Conservation (phyloP, 2,113 vertebrate genomes). For the Grus americana region DNA sequence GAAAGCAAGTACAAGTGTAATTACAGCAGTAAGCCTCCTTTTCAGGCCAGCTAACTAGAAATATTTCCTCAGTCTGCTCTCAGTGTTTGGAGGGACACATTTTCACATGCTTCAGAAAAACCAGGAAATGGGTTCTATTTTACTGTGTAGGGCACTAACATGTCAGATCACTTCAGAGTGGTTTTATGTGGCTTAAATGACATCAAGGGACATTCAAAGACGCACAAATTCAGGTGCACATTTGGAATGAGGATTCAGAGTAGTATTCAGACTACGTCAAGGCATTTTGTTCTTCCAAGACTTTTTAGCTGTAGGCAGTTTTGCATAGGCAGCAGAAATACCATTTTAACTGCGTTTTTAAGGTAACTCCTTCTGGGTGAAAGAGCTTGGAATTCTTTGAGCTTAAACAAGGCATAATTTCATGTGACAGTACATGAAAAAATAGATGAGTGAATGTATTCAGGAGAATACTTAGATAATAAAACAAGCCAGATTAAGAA, state of each 20-base stretch:
- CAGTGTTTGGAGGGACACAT: neutral
- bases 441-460: neutral
- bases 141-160: neutral
- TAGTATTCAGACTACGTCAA: neutral
- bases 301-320: neutral
- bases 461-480: neutral
- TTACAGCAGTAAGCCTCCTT: neutral
- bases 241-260: neutral
- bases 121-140: neutral
- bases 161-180: neutral
- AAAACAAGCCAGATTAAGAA: neutral
- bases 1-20: neutral
- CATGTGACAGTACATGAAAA: neutral
- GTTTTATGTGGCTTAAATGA: neutral
- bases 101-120: neutral
- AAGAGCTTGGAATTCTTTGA: constrained; percentile 2
- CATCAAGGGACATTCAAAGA: neutral
- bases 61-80: neutral
- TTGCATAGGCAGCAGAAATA: neutral
- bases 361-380: neutral
- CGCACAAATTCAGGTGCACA: neutral
- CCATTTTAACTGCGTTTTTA: neutral
- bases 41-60: neutral
- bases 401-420: constrained; percentile 24
- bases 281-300: neutral